Conservation (phyloP, 2,797 vertebrate species). For the Myotis myotis region DNA sequence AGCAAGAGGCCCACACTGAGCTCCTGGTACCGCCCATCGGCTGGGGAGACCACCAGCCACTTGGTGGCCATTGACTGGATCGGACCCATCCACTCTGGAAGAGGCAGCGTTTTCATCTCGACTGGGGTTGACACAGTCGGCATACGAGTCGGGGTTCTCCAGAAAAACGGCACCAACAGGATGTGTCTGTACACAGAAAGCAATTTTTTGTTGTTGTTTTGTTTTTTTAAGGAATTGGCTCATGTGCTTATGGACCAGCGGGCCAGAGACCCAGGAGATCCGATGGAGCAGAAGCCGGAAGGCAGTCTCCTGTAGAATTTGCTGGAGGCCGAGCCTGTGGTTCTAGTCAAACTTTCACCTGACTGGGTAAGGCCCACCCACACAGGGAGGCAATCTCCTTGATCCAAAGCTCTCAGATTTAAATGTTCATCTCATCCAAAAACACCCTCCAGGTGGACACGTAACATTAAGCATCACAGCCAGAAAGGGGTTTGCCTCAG, state of each 20-base stretch:
- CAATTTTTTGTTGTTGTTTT: no score
- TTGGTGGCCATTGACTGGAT: accelerated
- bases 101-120: neutral
- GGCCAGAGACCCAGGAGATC: neutral
- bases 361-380: neutral
- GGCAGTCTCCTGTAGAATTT: neutral
- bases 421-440: neutral
- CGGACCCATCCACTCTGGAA: neutral
- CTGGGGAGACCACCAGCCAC: neutral
- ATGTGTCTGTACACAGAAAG: accelerated
- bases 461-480: neutral
- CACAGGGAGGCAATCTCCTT: accelerated
- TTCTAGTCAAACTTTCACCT: neutral
- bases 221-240: neutral
- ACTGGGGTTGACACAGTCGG: accelerated
- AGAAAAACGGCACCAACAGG: neutral
- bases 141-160: neutral
- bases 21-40: accelerated
- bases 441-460: neutral
- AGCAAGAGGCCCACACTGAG: neutral
- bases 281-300: no score
- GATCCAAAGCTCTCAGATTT: accelerated
- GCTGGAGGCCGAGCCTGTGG: accelerated
- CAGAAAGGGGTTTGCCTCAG: neutral
- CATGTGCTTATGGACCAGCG: accelerated